A percentile compares a stretch with the other conserved stretches of the same genome.
These are phyloP conservation scores for Tineola bisselliella DNA, from an alignment of 2,888 invertebrate genomes.

Conservation along the genomic window DNA sequence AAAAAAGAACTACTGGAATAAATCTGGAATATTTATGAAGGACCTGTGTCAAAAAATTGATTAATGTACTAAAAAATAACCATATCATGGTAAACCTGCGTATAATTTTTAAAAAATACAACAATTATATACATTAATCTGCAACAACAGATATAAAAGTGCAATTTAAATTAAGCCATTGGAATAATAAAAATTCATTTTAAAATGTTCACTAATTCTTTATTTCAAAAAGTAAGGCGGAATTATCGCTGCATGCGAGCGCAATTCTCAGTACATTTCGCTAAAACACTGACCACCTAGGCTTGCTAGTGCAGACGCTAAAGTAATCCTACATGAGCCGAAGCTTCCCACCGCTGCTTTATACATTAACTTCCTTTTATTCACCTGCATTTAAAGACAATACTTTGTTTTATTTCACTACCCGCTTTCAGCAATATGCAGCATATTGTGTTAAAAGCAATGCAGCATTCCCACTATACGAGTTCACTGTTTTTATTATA, in stretches of 20 bases:
- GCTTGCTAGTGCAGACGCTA: not conserved
- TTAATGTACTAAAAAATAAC: no score
- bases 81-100: no score
- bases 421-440: slow-evolving; percentile 19
- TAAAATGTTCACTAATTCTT: slow-evolving; percentile 58
- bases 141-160: not conserved
- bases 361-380: slow-evolving; percentile 56
- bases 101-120: no score
- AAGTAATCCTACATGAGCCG: slow-evolving; percentile 44
- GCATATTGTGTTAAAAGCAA: slow-evolving; percentile 10
- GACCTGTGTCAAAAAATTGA: no score
- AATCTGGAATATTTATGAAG: no score
- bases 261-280: slow-evolving; percentile 50
- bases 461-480: not conserved
- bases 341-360: slow-evolving; percentile 46
- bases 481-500: not conserved
- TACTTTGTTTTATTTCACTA: slow-evolving; percentile 34
- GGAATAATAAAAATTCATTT: slow-evolving; percentile 27
- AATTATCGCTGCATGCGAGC: slow-evolving; percentile 49
- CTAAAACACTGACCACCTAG: slow-evolving; percentile 15
- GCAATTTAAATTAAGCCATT: not conserved
- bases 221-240: slow-evolving; percentile 35
- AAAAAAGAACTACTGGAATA: slow-evolving; percentile 15
- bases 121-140: no score
- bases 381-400: slow-evolving; percentile 54